Base-by-base conservation (phyloP, 2,113 vertebrate species). In the Rhinoptilus africanus region DNA sequence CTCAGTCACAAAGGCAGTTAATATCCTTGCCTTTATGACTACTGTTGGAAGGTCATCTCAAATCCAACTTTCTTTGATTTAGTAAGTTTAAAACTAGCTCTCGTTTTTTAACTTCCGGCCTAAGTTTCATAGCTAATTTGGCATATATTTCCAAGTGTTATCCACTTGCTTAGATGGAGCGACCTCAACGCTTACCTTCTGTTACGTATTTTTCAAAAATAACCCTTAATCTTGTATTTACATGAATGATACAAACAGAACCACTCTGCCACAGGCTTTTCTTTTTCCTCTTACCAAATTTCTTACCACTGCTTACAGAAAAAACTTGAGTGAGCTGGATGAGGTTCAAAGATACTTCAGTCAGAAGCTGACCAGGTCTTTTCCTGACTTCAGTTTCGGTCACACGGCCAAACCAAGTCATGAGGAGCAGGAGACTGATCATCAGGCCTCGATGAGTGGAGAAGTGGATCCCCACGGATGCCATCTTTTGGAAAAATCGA, bases 271-370 rank as follows among this genome's bases (percentile, higher is more conserved):
- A 11, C 23, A 2, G 32, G 30, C 35, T 69, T 64, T 3, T 51
- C 20, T 23, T 24, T 35, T 35, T 50, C 27, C 34, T 82, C 37
- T 92, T 23, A 77, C 41, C 54, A 4, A 35, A 37, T 48, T 83
- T 39, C 66, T 71, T 60, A 60, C 50, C 22, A 7, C 50, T 69
- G 30, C 60, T 94, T 93, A 12, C 95, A 99, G 99, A 72, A 99
- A 97, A 95, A 99, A 99, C 97, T 96, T 99, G 51, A 98, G 95
- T 12, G 99, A 99, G 89, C 98, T 99, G 26, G 99, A 99, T 97
- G 99, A 99, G 88, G 99, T 99, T 81, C 99, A 99, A 91, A 98
- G 90, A 57, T 99, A 99, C 96, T 99, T 99, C 97, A 99, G 85
- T 69, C 97, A 96, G 92, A 99, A 99, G 97, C 98, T 99, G 91